Percentiles rank a stretch among this genome's conserved stretches.
These are phyloP conservation scores for Gobio gobio DNA, from an alignment of 2,113 vertebrate genomes.

Conservation along the genomic window DNA sequence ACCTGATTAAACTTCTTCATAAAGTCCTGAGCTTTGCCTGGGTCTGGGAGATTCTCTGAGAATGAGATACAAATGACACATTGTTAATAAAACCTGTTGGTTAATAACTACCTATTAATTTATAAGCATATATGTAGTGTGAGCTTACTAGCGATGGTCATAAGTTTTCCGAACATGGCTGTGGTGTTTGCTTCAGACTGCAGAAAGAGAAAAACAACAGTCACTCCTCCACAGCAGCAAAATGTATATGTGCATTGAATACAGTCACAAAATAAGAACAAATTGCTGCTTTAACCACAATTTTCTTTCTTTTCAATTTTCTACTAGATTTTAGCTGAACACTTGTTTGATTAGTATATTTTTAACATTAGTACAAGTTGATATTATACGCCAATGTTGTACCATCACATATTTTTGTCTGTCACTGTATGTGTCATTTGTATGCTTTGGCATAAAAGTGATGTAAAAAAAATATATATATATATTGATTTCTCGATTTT, in stretches of 20 bases:
- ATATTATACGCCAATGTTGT: too few relatives aligned
- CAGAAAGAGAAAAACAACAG: conserved; percentile 33
- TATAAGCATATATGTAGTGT: not conserved
- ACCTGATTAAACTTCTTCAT: conserved; percentile 99
- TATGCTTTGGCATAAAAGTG: too few relatives aligned
- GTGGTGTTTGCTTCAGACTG: conserved; percentile 95
- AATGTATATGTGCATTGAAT: not conserved
- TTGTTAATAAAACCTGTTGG: not conserved
- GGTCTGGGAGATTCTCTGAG: conserved; percentile 95
- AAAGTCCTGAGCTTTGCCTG: conserved; percentile 98
- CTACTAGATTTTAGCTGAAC: too few relatives aligned
- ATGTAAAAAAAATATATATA: too few relatives aligned
- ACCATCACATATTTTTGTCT: too few relatives aligned
- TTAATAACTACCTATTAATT: not conserved
- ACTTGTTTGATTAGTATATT: too few relatives aligned
- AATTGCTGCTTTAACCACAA: too few relatives aligned
- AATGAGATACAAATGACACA: not conserved
- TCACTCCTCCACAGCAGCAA: not conserved
- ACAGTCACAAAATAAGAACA: not conserved
- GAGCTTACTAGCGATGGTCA: conserved; percentile 96
- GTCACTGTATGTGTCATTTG: too few relatives aligned
- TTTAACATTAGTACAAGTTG: too few relatives aligned
- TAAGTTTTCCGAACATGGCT: conserved; percentile 96
- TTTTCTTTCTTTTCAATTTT: too few relatives aligned
- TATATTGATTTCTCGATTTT: too few relatives aligned